Conservation (phyloP, 2,797 vertebrate species). For the Podarcis siculus region DNA sequence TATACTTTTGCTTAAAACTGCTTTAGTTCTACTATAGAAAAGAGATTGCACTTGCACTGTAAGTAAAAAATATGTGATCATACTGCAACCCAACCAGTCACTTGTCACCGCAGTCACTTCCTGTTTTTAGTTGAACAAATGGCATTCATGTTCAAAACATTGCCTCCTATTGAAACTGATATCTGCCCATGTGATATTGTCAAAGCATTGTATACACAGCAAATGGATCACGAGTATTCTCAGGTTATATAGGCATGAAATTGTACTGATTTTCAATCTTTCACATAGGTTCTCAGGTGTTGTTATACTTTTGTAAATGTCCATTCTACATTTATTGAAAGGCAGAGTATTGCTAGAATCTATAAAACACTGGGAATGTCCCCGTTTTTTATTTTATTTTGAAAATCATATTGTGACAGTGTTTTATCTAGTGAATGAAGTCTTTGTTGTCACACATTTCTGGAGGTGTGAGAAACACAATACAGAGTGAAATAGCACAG, state of each 20-base stretch:
- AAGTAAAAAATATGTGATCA: not conserved
- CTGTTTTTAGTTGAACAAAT: not conserved
- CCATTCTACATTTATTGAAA: not conserved
- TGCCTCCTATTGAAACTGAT: not conserved
- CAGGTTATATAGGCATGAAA: not conserved
- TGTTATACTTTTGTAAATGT: not conserved
- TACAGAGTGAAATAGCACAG: not conserved
- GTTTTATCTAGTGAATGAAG: not conserved
- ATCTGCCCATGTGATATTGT: not conserved
- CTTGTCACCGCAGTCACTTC: not conserved
- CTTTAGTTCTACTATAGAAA: too few relatives aligned
- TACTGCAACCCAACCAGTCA: not conserved
- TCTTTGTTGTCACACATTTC: not conserved
- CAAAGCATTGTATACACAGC: not conserved
- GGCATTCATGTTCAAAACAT: not conserved
- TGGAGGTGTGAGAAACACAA: not conserved
- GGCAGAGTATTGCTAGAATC: not conserved
- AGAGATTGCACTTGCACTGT: not conserved
- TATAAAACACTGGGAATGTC: not conserved
- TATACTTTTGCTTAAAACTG: too few relatives aligned
- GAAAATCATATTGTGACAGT: not conserved
- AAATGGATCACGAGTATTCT: not conserved
- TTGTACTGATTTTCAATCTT: not conserved
- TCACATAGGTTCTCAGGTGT: not conserved
- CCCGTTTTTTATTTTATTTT: not conserved